A percentile compares a stretch with the other conserved stretches of the same genome.
phyloP scores from a whole-genome alignment of 2,113 vertebrate genomes.

The Ranitomeya imitator region DNA sequence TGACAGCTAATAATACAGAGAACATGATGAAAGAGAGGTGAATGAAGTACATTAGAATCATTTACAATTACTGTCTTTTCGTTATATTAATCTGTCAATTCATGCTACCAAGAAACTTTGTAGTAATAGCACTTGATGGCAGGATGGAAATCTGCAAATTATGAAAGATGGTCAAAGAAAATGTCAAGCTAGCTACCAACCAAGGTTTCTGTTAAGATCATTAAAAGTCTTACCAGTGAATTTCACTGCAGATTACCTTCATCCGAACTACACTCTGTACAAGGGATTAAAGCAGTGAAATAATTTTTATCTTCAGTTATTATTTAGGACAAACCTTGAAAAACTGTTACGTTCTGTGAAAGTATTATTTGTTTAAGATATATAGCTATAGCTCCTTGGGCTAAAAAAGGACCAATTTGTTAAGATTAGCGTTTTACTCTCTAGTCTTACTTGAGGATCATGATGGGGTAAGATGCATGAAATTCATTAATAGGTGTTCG shows the following conservation, averaged over 20 bases:
- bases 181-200: neutral
- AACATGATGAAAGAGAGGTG: conserved; percentile 12
- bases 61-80: conserved; percentile 12
- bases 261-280: neutral
- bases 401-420: too few species aligned
- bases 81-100: conserved; percentile 14
- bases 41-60: conserved; percentile 3
- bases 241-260: neutral
- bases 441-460: too few species aligned
- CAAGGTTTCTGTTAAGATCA: neutral
- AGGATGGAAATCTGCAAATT: neutral
- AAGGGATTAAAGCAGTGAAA: neutral
- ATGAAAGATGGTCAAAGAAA: neutral
- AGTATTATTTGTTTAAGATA: too few species aligned
- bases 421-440: too few species aligned
- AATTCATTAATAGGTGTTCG: too few species aligned
- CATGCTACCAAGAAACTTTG: neutral
- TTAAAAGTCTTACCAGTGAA: neutral
- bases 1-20: conserved; percentile 16
- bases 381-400: too few species aligned
- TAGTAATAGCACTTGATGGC: neutral
- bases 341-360: too few species aligned
- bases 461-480: too few species aligned
- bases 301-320: neutral
- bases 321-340: too few species aligned